These are phyloP conservation scores for Eurystomus gularis DNA, from an alignment of 2,113 vertebrate genomes.

Conservation along the genomic window DNA sequence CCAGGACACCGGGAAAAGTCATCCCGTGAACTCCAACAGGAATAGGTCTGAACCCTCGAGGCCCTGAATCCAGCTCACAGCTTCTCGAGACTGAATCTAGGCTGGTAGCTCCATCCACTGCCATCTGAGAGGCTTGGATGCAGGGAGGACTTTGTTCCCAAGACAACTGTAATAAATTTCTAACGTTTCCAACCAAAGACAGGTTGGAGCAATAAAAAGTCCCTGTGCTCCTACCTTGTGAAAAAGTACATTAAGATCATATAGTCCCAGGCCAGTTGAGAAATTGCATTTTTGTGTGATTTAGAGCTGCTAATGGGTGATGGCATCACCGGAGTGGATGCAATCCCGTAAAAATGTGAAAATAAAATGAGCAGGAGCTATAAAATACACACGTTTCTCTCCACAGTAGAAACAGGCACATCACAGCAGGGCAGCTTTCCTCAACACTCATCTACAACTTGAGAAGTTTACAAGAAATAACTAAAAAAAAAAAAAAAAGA, in stretches of 20 bases:
- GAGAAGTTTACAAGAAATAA: neutral
- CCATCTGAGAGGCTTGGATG: accelerated
- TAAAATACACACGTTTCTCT: neutral
- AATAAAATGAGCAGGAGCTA: neutral
- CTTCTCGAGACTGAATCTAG: neutral
- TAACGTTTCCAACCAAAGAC: neutral
- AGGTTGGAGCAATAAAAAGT: neutral
- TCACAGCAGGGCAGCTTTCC: neutral
- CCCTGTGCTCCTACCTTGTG: neutral
- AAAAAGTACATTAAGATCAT: neutral
- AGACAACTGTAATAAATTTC: neutral
- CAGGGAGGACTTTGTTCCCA: neutral
- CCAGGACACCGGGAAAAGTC: neutral
- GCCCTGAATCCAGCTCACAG: neutral
- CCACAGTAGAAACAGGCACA: neutral
- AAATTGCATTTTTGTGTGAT: neutral
- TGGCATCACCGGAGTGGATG: neutral
- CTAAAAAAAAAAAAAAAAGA: neutral
- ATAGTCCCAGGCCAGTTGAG: neutral
- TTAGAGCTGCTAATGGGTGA: neutral
- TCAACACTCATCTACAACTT: neutral
- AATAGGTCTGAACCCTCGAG: neutral
- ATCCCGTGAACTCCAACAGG: neutral
- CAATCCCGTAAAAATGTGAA: neutral
- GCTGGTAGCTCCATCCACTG: neutral